phyloP scores from a whole-genome alignment of 37 sponge, comb jelly and placozoan genomes.

The Aphrocallistes beatrix region DNA sequence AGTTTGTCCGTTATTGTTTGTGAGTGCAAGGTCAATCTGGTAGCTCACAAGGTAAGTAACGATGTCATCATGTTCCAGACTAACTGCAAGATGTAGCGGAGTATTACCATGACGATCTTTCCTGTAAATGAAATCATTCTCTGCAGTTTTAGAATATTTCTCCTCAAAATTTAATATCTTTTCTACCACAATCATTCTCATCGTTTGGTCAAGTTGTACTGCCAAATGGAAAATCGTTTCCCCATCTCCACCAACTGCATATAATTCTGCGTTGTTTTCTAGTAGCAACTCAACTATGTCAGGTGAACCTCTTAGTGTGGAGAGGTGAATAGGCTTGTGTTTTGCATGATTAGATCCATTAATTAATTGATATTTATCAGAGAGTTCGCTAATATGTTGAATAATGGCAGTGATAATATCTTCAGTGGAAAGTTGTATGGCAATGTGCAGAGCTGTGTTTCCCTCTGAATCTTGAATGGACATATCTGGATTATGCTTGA shows the following conservation, averaged over 20 bases:
- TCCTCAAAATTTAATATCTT: background rate
- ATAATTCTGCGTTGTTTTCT: background rate
- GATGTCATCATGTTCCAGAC: background rate
- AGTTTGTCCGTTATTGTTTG: background rate
- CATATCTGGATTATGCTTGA: background rate
- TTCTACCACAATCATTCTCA: background rate
- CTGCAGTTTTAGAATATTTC: background rate
- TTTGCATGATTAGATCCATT: background rate
- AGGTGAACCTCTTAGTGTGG: background rate
- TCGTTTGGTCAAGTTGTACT: background rate
- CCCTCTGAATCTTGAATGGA: background rate
- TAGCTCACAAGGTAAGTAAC: background rate
- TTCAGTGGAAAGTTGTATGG: background rate
- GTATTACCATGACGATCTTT: background rate
- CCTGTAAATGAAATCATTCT: background rate
- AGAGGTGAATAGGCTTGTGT: background rate
- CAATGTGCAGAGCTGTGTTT: background rate
- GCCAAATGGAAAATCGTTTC: background rate
- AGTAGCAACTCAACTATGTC: conserved; percentile 4
- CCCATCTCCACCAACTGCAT: background rate
- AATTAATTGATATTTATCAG: background rate
- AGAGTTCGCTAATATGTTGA: background rate
- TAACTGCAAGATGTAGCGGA: background rate
- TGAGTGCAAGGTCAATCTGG: background rate
- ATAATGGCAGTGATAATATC: background rate